Evolutionary conservation across 2,113 vertebrate genomes (phyloP).

Genomic region (Silurus glanis): DNA sequence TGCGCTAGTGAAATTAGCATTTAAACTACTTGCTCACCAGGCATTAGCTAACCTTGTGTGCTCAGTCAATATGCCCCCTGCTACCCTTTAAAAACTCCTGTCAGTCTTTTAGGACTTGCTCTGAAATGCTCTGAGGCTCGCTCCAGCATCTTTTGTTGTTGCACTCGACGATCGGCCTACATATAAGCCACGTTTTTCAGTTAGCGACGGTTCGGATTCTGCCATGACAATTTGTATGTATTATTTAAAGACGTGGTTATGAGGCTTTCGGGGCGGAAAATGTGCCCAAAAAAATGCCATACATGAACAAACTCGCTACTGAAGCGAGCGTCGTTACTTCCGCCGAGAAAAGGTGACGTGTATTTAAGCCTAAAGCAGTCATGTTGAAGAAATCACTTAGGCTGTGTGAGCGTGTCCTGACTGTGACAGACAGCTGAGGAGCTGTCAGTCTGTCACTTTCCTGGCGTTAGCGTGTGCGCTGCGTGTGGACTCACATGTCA

Average conservation of each 20-base stretch:
- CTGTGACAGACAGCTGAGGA: conserved; percentile 23
- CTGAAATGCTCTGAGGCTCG: conserved; percentile 36
- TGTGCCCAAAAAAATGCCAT: too few species aligned
- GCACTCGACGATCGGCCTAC: neutral
- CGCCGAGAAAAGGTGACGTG: neutral
- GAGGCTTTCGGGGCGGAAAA: neutral
- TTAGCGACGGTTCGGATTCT: conserved; percentile 33
- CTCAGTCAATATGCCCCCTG: conserved; percentile 64
- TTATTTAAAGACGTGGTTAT: neutral
- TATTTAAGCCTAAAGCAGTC: conserved; percentile 9
- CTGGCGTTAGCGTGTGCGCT: neutral
- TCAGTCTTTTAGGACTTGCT: conserved; percentile 41
- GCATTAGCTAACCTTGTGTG: conserved; percentile 66
- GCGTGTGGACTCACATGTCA: conserved; percentile 26
- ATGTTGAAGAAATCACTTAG: conserved; percentile 16
- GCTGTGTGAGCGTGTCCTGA: conserved; percentile 11
- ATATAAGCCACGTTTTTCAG: conserved; percentile 35
- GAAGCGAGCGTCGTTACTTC: neutral
- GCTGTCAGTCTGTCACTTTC: conserved; percentile 20
- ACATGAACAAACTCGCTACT: neutral
- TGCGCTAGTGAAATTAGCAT: conserved; percentile 66
- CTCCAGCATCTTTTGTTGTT: conserved; percentile 33
- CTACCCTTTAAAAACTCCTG: conserved; percentile 52
- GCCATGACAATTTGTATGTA: neutral
- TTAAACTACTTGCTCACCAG: conserved; percentile 69